phyloP scores from a whole-genome alignment of 2,797 vertebrate genomes.

The Dromococcyx pavoninus region DNA sequence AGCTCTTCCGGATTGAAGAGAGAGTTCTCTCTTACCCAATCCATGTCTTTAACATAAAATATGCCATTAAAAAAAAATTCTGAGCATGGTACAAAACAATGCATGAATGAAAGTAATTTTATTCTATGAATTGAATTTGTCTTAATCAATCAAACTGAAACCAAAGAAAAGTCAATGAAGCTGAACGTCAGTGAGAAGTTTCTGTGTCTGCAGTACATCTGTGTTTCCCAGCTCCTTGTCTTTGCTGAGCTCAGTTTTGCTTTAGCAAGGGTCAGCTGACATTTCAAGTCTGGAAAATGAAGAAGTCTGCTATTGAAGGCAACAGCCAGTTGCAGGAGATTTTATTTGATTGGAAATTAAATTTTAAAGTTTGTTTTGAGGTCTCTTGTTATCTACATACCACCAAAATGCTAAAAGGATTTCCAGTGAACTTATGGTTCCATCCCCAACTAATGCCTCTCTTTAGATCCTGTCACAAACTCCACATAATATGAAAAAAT shows the following conservation, averaged over 20 bases:
- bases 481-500: background rate
- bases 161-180: background rate
- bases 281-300: background rate
- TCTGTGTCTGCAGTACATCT: background rate
- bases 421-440: background rate
- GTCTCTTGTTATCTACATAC: background rate
- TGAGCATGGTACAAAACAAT: background rate
- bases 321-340: background rate
- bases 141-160: background rate
- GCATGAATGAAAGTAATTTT: background rate
- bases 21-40: background rate
- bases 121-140: background rate
- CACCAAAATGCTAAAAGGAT: background rate
- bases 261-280: background rate
- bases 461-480: background rate
- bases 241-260: background rate
- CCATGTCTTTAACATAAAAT: background rate
- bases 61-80: background rate
- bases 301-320: background rate
- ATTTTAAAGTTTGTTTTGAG: background rate
- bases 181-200: background rate
- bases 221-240: background rate
- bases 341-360: background rate
- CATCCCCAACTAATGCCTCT: background rate
- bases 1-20: background rate